These are phyloP conservation scores for Asbolus verrucosus DNA, from an alignment of 1,140 invertebrate genomes.

Conservation along the genomic window DNA sequence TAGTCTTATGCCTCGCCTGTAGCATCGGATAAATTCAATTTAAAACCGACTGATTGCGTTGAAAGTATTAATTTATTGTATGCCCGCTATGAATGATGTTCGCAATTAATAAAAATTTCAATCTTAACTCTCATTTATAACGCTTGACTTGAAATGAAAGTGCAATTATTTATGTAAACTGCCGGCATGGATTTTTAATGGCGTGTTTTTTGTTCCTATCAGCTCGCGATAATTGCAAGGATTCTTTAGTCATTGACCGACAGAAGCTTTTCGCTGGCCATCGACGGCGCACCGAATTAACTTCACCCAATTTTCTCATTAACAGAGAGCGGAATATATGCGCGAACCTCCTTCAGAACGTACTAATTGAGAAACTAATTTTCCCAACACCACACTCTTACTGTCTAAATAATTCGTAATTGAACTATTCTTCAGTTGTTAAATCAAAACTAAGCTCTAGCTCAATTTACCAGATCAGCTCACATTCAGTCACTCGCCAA, in stretches of 20 bases:
- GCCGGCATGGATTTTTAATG: conserved; percentile 34
- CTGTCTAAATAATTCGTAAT: too few species aligned
- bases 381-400: too few species aligned
- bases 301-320: too few species aligned
- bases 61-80: conserved; percentile 56
- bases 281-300: too few species aligned
- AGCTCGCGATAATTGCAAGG: conserved; percentile 27
- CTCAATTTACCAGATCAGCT: too few species aligned
- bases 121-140: conserved; percentile 51
- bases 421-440: too few species aligned
- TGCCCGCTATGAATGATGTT: conserved; percentile 49
- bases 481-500: too few species aligned
- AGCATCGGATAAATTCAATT: conserved; percentile 53
- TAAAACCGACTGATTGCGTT: conserved; percentile 52
- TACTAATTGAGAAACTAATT: too few species aligned
- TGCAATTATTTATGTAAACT: conserved; percentile 39
- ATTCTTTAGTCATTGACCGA: conserved; percentile 4
- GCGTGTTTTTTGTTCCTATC: conserved; percentile 6
- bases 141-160: conserved; percentile 38
- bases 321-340: too few species aligned
- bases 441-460: too few species aligned
- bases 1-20: conserved; percentile 34
- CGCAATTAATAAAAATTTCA: conserved; percentile 54
- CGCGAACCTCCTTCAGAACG: too few species aligned
- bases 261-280: conserved; percentile 21